These are phyloP conservation scores for Pyrochroa serraticornis DNA, from an alignment of 2,888 invertebrate species.

Conservation along the genomic window DNA sequence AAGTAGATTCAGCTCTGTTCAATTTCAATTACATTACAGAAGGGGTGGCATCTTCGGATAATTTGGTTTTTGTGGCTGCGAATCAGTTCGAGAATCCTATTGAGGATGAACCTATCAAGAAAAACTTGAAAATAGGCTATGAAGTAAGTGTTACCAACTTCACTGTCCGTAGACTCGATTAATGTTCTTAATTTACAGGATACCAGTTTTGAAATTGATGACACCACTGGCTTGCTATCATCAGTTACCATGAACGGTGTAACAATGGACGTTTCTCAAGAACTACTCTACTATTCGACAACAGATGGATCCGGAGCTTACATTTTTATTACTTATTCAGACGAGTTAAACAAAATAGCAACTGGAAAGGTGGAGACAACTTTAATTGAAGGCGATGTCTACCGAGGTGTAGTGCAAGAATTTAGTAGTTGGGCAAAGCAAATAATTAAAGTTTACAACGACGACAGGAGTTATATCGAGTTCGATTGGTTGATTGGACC, in stretches of 20 bases:
- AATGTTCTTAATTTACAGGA: constrained; percentile 23
- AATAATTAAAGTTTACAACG: constrained; percentile 68
- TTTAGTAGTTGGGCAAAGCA: constrained; percentile 73
- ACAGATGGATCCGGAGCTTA: constrained; percentile 88
- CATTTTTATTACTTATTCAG: constrained; percentile 73
- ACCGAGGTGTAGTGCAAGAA: constrained; percentile 68
- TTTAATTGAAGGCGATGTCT: constrained; percentile 54
- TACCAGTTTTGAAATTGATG: constrained; percentile 61
- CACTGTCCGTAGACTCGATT: background rate
- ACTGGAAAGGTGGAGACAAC: constrained; percentile 8
- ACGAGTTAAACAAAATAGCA: constrained; percentile 45
- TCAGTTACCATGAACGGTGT: constrained; percentile 59
- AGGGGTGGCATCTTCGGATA: constrained; percentile 11
- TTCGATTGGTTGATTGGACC: constrained; percentile 60
- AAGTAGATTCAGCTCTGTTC: constrained; percentile 26
- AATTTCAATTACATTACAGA: constrained; percentile 29
- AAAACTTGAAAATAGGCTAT: constrained; percentile 58
- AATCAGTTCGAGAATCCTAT: constrained; percentile 45
- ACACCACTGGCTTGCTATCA: constrained; percentile 62
- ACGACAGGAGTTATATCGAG: constrained; percentile 57
- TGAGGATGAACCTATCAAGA: too few species aligned
- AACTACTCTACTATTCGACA: constrained; percentile 75
- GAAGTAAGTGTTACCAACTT: background rate
- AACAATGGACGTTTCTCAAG: constrained; percentile 61
- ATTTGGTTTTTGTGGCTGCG: constrained; percentile 27